These are phyloP conservation scores for Drosophila melanica DNA, from an alignment of 1,140 invertebrate species.

Conservation along the genomic window DNA sequence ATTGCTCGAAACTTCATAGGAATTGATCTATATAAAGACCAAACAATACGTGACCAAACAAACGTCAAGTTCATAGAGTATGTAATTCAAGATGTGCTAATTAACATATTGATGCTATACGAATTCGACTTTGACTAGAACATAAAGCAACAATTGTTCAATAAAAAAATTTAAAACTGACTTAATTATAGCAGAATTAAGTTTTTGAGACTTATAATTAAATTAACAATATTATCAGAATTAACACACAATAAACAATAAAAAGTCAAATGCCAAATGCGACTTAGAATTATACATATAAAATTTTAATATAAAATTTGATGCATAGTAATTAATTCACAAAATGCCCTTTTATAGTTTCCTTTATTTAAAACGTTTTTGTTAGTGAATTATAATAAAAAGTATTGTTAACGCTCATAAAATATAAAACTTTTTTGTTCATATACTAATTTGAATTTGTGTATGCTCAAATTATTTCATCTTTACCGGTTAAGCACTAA, in stretches of 20 bases:
- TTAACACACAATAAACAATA: conserved; percentile 2
- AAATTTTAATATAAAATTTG: background rate
- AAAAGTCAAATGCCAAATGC: conserved; percentile 2
- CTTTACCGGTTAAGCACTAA: background rate
- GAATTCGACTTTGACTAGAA: background rate
- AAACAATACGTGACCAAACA: conserved; percentile 6
- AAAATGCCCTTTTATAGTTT: background rate
- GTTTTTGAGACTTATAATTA: background rate
- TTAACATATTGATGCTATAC: conserved; percentile 1
- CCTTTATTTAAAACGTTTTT: too few relatives aligned
- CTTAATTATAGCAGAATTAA: background rate
- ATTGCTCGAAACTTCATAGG: background rate
- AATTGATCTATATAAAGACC: background rate
- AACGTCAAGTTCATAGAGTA: conserved; percentile 2
- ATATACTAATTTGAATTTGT: background rate
- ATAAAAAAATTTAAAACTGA: background rate
- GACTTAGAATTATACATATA: background rate
- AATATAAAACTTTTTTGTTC: too few relatives aligned
- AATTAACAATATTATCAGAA: conserved; percentile 6
- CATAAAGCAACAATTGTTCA: conserved; percentile 11
- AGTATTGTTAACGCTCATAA: too few relatives aligned
- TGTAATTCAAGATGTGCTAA: conserved; percentile 26
- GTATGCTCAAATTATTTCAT: background rate
- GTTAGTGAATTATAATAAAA: too few relatives aligned
- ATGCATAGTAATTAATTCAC: background rate